Conservation (phyloP, 1,140 invertebrate genomes). For the Delia radicum region DNA sequence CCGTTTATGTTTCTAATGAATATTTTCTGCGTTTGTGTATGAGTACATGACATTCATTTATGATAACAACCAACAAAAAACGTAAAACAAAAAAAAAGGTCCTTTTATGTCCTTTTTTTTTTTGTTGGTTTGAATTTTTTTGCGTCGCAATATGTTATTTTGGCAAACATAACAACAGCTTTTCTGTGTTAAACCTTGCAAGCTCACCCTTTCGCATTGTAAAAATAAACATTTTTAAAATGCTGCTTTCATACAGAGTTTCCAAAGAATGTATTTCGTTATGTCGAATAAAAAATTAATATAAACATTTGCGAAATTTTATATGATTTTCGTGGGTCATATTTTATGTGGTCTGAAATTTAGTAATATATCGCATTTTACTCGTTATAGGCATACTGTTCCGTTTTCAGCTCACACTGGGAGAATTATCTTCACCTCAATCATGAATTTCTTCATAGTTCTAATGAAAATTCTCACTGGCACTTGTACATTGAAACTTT, state of each 20-base stretch:
- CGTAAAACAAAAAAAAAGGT: neutral
- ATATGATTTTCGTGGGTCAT: too few species aligned
- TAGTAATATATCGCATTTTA: too few species aligned
- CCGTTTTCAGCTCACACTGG: too few species aligned
- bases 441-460: too few species aligned
- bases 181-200: neutral
- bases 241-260: neutral
- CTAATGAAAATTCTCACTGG: too few species aligned
- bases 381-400: too few species aligned
- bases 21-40: neutral
- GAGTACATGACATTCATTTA: neutral
- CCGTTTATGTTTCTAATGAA: neutral
- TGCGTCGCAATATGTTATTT: neutral
- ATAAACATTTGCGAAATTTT: too few species aligned
- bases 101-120: neutral
- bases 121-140: neutral
- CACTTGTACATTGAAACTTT: too few species aligned
- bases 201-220: neutral
- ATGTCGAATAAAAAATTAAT: too few species aligned
- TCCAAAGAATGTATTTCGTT: neutral
- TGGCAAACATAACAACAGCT: conserved; percentile 3
- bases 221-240: neutral
- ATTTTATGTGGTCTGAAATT: too few species aligned
- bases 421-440: too few species aligned
- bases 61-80: neutral